Evolutionary conservation across 2,888 invertebrate genomes (phyloP), one percentile per base, ranked within the genome.

Genomic region (Clitarchus hookeri): DNA sequence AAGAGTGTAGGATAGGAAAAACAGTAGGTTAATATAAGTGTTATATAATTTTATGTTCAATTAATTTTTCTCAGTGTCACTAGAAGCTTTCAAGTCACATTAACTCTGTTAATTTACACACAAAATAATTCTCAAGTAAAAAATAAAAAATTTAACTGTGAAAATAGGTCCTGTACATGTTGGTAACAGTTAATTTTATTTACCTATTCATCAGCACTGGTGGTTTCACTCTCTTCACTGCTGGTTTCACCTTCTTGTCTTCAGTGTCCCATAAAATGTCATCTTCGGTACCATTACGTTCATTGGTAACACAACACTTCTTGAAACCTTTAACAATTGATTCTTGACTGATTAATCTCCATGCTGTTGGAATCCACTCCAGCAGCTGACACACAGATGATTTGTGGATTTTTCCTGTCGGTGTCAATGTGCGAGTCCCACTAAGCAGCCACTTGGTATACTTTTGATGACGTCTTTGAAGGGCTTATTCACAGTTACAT

Each of bases 391-490:
- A 44, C 25, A 86, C n/a, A 26, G 84, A 86, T 23, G 87, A 44
- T 78, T 85, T 86, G 54, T 87, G 85, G 25, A 88, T 86, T 26
- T 86, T 86, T 13, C 85, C 86, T 36, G 27, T 80, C 16, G 83
- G 85, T 25, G 85, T 86, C 25, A 84, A 80, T 25, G 77, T 48
- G 48, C 12, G 48, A 54, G 83, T 84, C n/a, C 25, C 87, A 83
- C 84, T 26, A 84, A 86, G 84, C 78, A 88, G 84, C 79, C 87
- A 87, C 27, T 86, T 84, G 11, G 78, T 80, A 77, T 86, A 88
- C 65, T 53, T 27, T 23, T 77, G 27, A 79, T 19, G 44, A 88
- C 44, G 83, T 84, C 85, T 85, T 87, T 86, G 36, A 88, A 48
- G 6, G 48, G 48, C 48, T 48, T 48, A 48, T 48, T 65, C 12